Evolutionary conservation across 2,888 invertebrate species (phyloP).

Genomic region (Rhopalosiphum nymphaeae): DNA sequence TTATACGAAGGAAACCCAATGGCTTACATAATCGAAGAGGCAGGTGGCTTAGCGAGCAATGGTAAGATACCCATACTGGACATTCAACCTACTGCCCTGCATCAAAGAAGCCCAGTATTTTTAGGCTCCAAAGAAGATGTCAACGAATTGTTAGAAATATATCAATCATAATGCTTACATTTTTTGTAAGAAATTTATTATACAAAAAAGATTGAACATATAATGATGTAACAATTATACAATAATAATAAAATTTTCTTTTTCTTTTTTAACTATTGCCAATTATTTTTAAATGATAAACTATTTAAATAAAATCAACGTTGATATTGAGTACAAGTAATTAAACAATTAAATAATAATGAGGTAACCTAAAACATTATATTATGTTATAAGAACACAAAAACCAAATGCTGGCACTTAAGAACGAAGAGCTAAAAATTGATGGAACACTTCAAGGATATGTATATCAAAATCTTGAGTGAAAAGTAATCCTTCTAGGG

Average conservation of each 20-base stretch:
- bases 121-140: conserved; percentile 94
- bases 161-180: conserved; percentile 15
- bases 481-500: conserved; percentile 94
- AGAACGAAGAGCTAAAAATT: conserved; percentile 86
- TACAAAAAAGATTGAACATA: not conserved
- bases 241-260: not conserved
- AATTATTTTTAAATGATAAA: not conserved
- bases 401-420: not conserved
- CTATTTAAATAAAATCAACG: not conserved
- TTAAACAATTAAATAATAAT: not conserved
- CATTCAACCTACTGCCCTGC: conserved; percentile 85
- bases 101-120: conserved; percentile 92
- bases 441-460: conserved; percentile 96
- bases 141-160: conserved; percentile 79
- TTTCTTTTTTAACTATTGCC: not conserved
- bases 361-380: not conserved
- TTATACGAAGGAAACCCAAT: conserved; percentile 98
- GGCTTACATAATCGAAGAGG: conserved; percentile 92
- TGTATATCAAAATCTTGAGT: conserved; percentile 96
- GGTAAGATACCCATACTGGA: conserved; percentile 88
- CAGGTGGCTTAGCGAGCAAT: conserved; percentile 90
- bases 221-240: conserved; percentile 13
- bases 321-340: not conserved
- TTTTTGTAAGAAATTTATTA: conserved; percentile 21
- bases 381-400: not conserved